Conservation (phyloP, 1,140 invertebrate species). For the Plectrocnemia conspersa region DNA sequence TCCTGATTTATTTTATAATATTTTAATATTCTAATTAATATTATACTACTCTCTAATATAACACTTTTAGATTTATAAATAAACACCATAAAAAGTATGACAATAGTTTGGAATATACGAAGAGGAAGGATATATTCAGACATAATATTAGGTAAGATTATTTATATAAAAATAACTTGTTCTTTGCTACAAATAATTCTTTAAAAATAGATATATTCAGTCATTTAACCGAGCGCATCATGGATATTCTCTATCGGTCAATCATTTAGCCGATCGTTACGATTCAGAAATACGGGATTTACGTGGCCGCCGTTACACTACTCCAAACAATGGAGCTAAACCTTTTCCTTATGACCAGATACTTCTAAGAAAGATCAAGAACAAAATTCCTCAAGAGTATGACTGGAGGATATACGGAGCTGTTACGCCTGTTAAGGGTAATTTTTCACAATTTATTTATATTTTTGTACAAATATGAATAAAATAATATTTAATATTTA, state of each 20-base stretch:
- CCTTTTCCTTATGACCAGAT: slow-evolving; percentile 67
- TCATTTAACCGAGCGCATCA: slow-evolving; percentile 76
- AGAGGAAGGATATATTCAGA: slow-evolving; percentile 74
- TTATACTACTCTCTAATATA: too few relatives aligned
- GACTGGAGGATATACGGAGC: slow-evolving; percentile 92
- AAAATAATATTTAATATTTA: slow-evolving; percentile 38
- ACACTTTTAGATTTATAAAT: slow-evolving; percentile 59
- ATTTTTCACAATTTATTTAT: slow-evolving; percentile 13
- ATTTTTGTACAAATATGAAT: neutral
- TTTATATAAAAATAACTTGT: neutral
- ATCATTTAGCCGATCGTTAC: slow-evolving; percentile 83
- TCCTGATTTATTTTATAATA: neutral
- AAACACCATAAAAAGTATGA: slow-evolving; percentile 70
- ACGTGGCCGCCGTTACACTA: slow-evolving; percentile 66
- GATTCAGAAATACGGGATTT: slow-evolving; percentile 75
- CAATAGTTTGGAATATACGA: slow-evolving; percentile 59
- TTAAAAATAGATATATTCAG: slow-evolving; percentile 76
- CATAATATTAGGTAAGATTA: slow-evolving; percentile 71
- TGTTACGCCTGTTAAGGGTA: slow-evolving; percentile 89
- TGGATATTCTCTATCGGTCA: slow-evolving; percentile 72
- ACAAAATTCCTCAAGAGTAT: slow-evolving; percentile 61
- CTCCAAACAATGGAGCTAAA: slow-evolving; percentile 65
- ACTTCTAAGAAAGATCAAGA: slow-evolving; percentile 43
- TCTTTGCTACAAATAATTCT: too few relatives aligned
- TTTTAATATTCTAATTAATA: too few relatives aligned